Conservation (phyloP, 2,113 vertebrate genomes). For the Dolichotis patagonum region DNA sequence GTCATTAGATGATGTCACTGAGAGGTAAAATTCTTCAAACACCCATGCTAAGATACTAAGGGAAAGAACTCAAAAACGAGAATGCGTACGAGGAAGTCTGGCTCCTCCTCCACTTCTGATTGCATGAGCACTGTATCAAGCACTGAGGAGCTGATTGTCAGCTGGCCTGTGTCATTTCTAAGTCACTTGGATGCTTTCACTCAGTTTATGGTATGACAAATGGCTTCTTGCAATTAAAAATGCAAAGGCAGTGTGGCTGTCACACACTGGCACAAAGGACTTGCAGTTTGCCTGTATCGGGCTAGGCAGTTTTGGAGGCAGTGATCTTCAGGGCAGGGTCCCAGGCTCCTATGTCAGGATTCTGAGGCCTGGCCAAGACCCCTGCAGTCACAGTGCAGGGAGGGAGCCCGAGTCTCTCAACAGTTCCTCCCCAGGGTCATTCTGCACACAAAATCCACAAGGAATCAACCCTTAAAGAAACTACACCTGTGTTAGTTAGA, state of each 20-base stretch:
- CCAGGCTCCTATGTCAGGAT: not conserved
- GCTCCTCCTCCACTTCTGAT: not conserved
- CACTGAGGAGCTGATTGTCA: not conserved
- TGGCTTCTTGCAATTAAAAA: not conserved
- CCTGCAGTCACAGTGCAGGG: not conserved
- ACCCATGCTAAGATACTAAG: not conserved
- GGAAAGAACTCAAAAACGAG: not conserved
- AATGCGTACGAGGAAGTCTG: not conserved
- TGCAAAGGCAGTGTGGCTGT: not conserved
- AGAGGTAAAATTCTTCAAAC: not conserved
- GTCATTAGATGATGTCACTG: slow-evolving; percentile 22
- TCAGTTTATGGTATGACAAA: not conserved
- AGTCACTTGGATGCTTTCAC: not conserved
- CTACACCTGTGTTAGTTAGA: no score
- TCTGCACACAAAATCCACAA: not conserved
- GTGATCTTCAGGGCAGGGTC: not conserved
- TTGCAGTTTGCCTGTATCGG: not conserved
- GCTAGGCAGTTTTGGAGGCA: not conserved
- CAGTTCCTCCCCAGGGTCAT: not conserved
- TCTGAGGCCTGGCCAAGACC: not conserved
- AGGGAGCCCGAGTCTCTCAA: not conserved
- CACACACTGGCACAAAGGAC: not conserved
- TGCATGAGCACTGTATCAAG: not conserved
- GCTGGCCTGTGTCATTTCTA: not conserved
- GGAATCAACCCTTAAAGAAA: slow-evolving; percentile 8